Conservation (phyloP, 1,140 invertebrate species). For the Carcinoscorpius rotundicauda region DNA sequence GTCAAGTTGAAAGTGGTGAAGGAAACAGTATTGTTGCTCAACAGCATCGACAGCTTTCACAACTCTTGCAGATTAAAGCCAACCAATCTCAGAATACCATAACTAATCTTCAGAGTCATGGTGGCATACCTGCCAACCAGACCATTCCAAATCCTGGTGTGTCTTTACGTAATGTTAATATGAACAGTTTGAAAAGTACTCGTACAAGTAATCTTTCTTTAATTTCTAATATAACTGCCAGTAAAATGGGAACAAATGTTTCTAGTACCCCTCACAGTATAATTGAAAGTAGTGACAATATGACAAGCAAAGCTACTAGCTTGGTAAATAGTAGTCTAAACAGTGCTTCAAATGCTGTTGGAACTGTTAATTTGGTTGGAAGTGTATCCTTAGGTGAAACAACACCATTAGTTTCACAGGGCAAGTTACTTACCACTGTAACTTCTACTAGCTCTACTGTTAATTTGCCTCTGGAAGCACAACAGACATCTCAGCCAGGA, state of each 20-base stretch:
- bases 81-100: too few relatives aligned
- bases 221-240: background rate
- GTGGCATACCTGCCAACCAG: background rate
- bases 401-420: too few relatives aligned
- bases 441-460: background rate
- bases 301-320: too few relatives aligned
- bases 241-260: background rate
- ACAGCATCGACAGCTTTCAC: background rate
- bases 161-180: background rate
- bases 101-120: background rate
- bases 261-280: background rate
- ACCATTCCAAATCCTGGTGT: background rate
- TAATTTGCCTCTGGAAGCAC: background rate
- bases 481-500: background rate
- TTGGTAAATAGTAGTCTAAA: too few relatives aligned
- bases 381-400: too few relatives aligned
- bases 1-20: background rate
- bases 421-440: background rate
- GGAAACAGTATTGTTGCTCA: background rate
- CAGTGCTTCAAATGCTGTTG: too few relatives aligned
- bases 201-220: background rate
- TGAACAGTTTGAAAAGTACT: background rate
- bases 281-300: too few relatives aligned
- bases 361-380: too few relatives aligned
- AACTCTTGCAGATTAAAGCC: background rate